A percentile compares a stretch with the other conserved stretches of the same genome.
phyloP scores from a whole-genome alignment of 2,888 invertebrate species.

The Erynnis tages region DNA sequence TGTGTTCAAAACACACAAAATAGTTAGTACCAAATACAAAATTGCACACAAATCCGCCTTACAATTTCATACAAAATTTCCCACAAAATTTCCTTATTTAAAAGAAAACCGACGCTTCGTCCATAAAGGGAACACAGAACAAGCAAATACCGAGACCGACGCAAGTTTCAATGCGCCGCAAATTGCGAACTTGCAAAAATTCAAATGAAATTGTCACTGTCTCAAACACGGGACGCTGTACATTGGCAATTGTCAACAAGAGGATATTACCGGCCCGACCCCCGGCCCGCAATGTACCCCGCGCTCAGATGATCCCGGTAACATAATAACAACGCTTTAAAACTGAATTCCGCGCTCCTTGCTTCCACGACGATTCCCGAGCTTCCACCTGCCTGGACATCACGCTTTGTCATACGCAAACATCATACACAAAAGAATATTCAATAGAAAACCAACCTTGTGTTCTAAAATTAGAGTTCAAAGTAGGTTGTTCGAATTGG shows the following conservation, averaged over 20 bases:
- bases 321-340: constrained; percentile 21
- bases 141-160: no score
- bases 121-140: neutral
- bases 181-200: constrained; percentile 19
- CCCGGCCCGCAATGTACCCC: constrained; percentile 9
- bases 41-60: neutral
- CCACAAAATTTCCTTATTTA: neutral
- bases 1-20: no score
- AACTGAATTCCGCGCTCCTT: constrained; percentile 29
- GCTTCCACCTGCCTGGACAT: constrained; percentile 33
- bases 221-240: constrained; percentile 3
- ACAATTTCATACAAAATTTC: neutral
- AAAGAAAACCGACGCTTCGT: neutral
- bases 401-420: constrained; percentile 21
- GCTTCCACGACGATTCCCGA: constrained; percentile 20
- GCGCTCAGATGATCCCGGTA: constrained; percentile 10
- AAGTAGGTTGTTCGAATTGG: neutral
- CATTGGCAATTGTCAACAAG: constrained; percentile 5
- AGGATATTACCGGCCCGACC: neutral
- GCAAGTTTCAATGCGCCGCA: neutral
- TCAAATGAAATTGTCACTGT: constrained; percentile 6
- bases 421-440: constrained; percentile 1
- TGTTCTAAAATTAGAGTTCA: neutral
- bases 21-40: no score
- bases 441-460: constrained; percentile 10